Conservation (phyloP, 2,113 vertebrate genomes). For the Anolis carolinensis region DNA sequence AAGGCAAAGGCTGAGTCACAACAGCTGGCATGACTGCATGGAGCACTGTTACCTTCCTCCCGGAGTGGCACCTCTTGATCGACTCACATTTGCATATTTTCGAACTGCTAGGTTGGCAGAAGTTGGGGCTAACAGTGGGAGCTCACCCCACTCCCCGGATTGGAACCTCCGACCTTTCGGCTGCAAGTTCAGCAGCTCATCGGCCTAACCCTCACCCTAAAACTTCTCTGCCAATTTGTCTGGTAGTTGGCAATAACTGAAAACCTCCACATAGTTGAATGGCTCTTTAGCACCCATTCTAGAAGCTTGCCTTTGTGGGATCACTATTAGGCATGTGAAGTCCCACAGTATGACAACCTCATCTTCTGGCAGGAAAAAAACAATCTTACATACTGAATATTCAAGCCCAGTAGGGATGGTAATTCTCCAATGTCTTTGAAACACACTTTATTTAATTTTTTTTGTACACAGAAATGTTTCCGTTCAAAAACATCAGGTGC, state of each 20-base stretch:
- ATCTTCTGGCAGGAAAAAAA: not conserved
- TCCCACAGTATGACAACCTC: not conserved
- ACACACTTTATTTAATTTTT: conserved; percentile 33
- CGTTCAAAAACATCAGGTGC: conserved; percentile 59
- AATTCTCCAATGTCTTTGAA: conserved; percentile 33
- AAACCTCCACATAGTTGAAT: not conserved
- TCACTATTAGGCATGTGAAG: not conserved
- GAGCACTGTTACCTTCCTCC: no score
- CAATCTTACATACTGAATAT: not conserved
- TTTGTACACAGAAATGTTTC: conserved; percentile 52
- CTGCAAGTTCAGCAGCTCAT: no score
- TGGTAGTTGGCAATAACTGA: not conserved
- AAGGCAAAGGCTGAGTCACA: no score
- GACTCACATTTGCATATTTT: no score
- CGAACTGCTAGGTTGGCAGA: no score
- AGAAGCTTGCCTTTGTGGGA: not conserved
- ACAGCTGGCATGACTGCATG: no score
- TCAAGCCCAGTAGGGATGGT: not conserved
- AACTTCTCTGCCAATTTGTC: no score
- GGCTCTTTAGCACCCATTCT: not conserved
- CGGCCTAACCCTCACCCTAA: no score
- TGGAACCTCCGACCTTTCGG: no score
- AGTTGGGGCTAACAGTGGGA: no score
- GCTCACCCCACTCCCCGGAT: no score
- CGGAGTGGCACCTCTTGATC: no score